These are phyloP conservation scores for Daktulosphaira vitifoliae DNA, from an alignment of 1,140 invertebrate species.

Conservation along the genomic window DNA sequence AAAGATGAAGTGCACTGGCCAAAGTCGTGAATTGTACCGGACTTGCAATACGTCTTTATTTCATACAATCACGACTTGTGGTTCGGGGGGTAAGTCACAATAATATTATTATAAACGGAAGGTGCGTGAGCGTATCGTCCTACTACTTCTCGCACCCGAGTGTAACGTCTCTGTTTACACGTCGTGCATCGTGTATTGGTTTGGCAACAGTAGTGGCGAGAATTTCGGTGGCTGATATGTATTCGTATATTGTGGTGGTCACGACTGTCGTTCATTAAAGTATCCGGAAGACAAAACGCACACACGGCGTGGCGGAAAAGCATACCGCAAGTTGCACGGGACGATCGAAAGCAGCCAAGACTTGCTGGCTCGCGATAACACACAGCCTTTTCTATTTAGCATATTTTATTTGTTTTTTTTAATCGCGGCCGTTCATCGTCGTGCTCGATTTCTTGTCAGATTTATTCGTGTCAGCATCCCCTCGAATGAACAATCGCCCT, in stretches of 20 bases:
- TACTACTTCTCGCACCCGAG: not conserved
- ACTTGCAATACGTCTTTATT: slow-evolving; percentile 29
- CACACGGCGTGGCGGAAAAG: not conserved
- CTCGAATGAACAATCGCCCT: too few species aligned
- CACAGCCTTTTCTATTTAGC: too few species aligned
- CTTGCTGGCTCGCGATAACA: too few species aligned
- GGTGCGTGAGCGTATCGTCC: not conserved
- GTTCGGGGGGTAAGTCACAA: slow-evolving; percentile 5
- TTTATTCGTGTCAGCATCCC: too few species aligned
- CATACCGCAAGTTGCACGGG: too few species aligned
- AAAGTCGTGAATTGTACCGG: slow-evolving; percentile 20
- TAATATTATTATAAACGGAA: not conserved
- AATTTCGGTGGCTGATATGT: not conserved
- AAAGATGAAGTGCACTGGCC: too few species aligned
- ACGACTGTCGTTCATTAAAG: not conserved
- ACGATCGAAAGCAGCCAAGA: too few species aligned
- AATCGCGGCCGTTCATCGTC: too few species aligned
- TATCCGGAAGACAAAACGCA: not conserved
- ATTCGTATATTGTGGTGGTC: not conserved
- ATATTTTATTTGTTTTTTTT: too few species aligned
- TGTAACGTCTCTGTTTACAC: not conserved
- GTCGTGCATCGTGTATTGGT: not conserved
- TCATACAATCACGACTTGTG: slow-evolving; percentile 25
- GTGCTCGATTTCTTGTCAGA: too few species aligned
- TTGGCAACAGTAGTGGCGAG: not conserved